Base-by-base conservation (phyloP, 2,888 invertebrate species). In the Spialia ferax region DNA sequence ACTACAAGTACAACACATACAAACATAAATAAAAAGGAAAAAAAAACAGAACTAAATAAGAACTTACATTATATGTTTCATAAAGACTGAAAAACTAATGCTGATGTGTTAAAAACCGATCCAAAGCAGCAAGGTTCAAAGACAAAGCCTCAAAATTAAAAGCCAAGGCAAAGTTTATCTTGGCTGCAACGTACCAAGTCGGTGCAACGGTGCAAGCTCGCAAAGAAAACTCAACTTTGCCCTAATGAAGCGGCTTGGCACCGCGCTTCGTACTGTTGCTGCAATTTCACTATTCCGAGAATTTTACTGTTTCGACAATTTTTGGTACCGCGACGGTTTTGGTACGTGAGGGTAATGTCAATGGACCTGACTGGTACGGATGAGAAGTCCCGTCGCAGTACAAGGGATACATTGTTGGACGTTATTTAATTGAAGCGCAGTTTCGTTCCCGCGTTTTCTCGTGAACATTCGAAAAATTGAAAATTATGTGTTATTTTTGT, bases 201-300 rank as follows among this genome's bases (percentile, higher is more conserved):
- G 18, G 42, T 22, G 38, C 38, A 38, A 29, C n/a, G n/a, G n/a
- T n/a, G 55, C 63, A 63, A 65, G 57, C 59, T 65, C 48, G 55
- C 54, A 52, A 48, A 64, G 45, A 61, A 45, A 63, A 76, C 79
- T 38, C 50, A 57, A 57, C 64, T 65, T 79, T 77, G 38, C 52
- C 79, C 80, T 86, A 87, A 86, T 83, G 86, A 87, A 86, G 79
- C 77, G 77, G 76, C 79, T 86, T 85, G 86, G 86, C 81, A 78
- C 73, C 63, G 69, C 68, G 52, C 66, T 64, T 62, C 69, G 73
- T 69, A 75, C 76, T 42, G 42, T 42, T 76, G 75, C 77, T 69
- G 75, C 77, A 77, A 79, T 78, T 84, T 85, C 32, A 63, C 56
- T 64, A 55, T 54, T 63, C 23, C 55, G 26, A n/a, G 38, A 63